phyloP scores from a whole-genome alignment of 2,888 invertebrate species.

The Rhabditoides inermis region DNA sequence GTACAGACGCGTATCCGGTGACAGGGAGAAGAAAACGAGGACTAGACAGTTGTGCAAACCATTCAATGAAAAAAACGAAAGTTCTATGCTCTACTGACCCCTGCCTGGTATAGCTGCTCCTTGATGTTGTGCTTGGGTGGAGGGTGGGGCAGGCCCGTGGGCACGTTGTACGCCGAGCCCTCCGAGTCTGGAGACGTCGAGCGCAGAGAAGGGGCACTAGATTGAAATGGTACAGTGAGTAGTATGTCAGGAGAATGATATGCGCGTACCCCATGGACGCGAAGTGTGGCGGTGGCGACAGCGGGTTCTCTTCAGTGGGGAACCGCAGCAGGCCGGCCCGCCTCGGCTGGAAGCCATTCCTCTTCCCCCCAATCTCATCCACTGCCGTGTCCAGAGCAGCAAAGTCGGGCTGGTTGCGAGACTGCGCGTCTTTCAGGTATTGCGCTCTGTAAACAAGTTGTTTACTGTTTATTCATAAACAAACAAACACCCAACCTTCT shows the following conservation, averaged over 20 bases:
- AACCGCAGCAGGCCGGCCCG: slow-evolving; percentile 24
- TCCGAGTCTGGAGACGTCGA: slow-evolving; percentile 25
- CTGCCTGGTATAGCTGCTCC: slow-evolving; percentile 41
- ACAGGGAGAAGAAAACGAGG: too few relatives aligned
- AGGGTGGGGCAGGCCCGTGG: slow-evolving; percentile 47
- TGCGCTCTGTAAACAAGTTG: too few relatives aligned
- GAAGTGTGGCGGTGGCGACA: slow-evolving; percentile 23
- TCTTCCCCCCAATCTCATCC: background rate
- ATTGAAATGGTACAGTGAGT: too few relatives aligned
- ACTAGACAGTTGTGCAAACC: too few relatives aligned
- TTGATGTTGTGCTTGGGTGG: slow-evolving; percentile 50
- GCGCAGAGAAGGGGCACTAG: slow-evolving; percentile 6
- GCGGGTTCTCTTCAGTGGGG: slow-evolving; percentile 36
- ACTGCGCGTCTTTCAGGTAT: slow-evolving; percentile 24
- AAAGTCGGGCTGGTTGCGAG: slow-evolving; percentile 28
- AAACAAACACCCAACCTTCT: too few relatives aligned
- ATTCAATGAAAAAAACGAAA: background rate
- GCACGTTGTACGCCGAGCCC: slow-evolving; percentile 32
- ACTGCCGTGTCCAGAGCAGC: slow-evolving; percentile 40
- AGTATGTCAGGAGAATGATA: background rate
- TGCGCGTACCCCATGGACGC: background rate
- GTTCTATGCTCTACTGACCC: slow-evolving; percentile 7
- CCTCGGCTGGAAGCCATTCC: slow-evolving; percentile 14
- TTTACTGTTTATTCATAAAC: too few relatives aligned
- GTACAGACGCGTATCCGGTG: too few relatives aligned